A percentile compares a stretch with the other conserved stretches of the same genome.
Evolutionary conservation across 64 coral and sea anemone genomes (phyloP).

Genomic region (Acropora tenuis): DNA sequence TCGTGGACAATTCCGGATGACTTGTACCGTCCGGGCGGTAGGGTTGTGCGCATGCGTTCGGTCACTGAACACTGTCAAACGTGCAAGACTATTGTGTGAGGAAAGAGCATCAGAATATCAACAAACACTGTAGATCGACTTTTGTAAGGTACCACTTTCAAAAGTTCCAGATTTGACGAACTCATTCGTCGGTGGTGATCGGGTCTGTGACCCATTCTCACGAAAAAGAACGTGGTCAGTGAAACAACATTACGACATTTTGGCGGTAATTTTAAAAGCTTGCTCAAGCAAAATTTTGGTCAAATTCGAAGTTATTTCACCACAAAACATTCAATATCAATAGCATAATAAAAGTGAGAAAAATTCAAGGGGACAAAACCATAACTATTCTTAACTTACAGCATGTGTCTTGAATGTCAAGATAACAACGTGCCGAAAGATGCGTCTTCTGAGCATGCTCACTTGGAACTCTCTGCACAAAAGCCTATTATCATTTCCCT

Average conservation of each 20-base stretch:
- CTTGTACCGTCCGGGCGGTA: too few relatives aligned
- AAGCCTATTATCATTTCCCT: slow-evolving; percentile 22
- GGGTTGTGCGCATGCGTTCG: too few relatives aligned
- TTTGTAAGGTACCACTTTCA: too few relatives aligned
- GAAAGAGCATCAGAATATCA: too few relatives aligned
- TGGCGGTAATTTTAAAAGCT: background rate
- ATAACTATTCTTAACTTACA: background rate
- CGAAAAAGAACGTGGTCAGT: too few relatives aligned
- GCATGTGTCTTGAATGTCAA: slow-evolving; percentile 1
- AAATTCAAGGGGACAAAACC: background rate
- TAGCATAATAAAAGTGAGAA: background rate
- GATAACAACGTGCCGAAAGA: slow-evolving; percentile 55
- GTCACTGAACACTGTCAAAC: too few relatives aligned
- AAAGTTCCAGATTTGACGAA: too few relatives aligned
- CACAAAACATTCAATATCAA: background rate
- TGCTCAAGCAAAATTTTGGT: background rate
- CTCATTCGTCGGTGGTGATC: too few relatives aligned
- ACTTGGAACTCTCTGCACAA: background rate
- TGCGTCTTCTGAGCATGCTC: slow-evolving; percentile 34
- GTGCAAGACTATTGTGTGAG: too few relatives aligned
- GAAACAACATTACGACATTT: background rate
- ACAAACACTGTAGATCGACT: too few relatives aligned
- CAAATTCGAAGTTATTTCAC: background rate
- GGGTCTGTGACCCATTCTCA: too few relatives aligned
- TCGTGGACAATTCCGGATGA: too few relatives aligned